Percentiles rank a stretch among this genome's conserved stretches.
Evolutionary conservation across 2,113 vertebrate genomes (phyloP).

Genomic region (Cyanoderma ruficeps): DNA sequence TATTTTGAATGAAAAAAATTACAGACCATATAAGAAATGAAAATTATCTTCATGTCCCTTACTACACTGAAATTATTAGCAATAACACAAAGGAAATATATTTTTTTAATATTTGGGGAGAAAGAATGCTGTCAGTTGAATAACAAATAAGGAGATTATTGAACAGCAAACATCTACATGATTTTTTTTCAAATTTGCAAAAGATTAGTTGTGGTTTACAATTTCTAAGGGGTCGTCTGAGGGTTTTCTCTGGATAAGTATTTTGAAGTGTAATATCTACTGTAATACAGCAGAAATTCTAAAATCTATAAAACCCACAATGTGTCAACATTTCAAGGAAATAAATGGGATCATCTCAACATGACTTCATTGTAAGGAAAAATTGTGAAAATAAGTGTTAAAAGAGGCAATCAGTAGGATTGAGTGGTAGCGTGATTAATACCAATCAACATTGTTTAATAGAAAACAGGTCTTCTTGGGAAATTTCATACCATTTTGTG

Average conservation of each 20-base stretch:
- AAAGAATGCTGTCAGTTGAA: not conserved
- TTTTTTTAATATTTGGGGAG: not conserved
- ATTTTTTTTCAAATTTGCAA: not conserved
- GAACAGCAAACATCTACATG: not conserved
- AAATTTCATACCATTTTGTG: constrained; percentile 24
- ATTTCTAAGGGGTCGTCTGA: not conserved
- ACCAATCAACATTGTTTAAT: constrained; percentile 63
- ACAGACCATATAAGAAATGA: not conserved
- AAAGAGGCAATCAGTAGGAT: constrained; percentile 56
- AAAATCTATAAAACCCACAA: not conserved
- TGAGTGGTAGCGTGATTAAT: constrained; percentile 56
- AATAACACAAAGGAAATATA: not conserved
- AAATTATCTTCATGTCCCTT: not conserved
- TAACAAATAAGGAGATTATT: not conserved
- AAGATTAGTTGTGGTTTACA: not conserved
- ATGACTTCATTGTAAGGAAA: constrained; percentile 8
- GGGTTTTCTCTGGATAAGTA: not conserved
- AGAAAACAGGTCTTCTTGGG: constrained; percentile 40
- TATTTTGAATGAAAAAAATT: not conserved
- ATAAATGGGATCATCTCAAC: constrained; percentile 13
- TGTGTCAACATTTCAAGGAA: not conserved
- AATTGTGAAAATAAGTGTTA: constrained; percentile 36
- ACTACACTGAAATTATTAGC: not conserved
- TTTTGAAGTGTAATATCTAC: not conserved
- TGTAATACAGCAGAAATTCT: not conserved